Percentiles rank a stretch among this genome's conserved stretches.
phyloP scores from a whole-genome alignment of 2,113 vertebrate species.

The Oreochromis niloticus region DNA sequence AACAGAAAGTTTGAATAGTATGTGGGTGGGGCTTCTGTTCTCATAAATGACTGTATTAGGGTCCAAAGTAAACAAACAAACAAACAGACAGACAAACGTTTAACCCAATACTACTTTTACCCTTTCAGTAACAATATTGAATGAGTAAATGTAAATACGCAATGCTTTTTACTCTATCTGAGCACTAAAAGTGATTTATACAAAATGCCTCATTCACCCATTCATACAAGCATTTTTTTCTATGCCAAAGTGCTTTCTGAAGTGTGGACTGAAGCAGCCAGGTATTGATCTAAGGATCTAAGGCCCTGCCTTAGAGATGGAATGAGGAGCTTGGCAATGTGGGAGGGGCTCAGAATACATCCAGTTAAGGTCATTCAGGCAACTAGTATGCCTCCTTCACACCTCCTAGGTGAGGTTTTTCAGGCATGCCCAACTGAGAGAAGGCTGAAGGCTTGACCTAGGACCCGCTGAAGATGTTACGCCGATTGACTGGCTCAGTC shows the following conservation, averaged over 20 bases:
- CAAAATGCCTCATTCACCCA: neutral
- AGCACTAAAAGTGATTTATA: neutral
- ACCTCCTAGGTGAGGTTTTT: neutral
- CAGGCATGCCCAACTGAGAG: neutral
- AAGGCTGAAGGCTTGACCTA: rapidly evolving
- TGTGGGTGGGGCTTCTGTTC: neutral
- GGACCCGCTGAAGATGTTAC: neutral
- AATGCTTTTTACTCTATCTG: neutral
- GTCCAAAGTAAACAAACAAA: neutral
- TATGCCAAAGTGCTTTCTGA: neutral
- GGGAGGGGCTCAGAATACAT: neutral
- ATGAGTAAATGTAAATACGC: neutral
- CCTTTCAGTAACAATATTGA: neutral
- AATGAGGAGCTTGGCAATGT: neutral
- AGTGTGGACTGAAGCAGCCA: neutral
- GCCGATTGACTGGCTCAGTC: neutral
- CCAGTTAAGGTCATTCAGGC: neutral
- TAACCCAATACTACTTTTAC: neutral
- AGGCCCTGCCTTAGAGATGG: neutral
- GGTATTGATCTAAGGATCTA: neutral
- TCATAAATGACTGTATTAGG: neutral
- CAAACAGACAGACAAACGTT: neutral
- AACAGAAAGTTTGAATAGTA: neutral
- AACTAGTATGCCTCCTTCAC: neutral
- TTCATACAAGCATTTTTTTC: neutral